Percentiles rank a stretch among this genome's conserved stretches.
These are phyloP conservation scores for Lepidurus arcticus DNA, from an alignment of 1,140 invertebrate species.

Conservation along the genomic window DNA sequence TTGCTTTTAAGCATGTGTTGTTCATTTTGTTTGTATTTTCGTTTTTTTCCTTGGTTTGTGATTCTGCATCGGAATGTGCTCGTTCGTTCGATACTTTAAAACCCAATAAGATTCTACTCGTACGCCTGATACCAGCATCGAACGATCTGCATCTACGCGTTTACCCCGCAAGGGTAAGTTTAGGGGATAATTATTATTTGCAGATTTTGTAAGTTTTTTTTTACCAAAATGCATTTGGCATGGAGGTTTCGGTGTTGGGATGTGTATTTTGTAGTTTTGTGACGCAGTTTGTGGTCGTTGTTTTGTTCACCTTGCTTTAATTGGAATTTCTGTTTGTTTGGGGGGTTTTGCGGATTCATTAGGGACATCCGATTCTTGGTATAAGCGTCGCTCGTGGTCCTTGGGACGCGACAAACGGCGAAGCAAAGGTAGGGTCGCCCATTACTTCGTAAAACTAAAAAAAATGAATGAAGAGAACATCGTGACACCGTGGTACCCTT, in stretches of 20 bases:
- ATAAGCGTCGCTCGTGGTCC: slow-evolving; percentile 39
- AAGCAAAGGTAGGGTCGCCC: slow-evolving; percentile 36
- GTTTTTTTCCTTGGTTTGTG: slow-evolving; percentile 34
- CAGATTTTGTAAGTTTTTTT: too few relatives aligned
- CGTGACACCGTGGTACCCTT: too few relatives aligned
- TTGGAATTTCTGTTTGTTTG: slow-evolving; percentile 35
- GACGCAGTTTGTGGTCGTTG: slow-evolving; percentile 26
- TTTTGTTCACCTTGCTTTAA: slow-evolving; percentile 33
- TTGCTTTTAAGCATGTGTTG: slow-evolving; percentile 14
- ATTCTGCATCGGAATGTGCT: slow-evolving; percentile 27
- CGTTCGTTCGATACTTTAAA: slow-evolving; percentile 26
- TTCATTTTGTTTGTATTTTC: slow-evolving; percentile 32
- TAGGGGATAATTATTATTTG: background rate
- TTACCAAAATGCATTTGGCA: too few relatives aligned
- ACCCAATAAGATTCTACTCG: slow-evolving; percentile 38
- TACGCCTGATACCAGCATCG: slow-evolving; percentile 42
- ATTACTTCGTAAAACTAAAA: background rate
- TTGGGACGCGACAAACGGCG: slow-evolving; percentile 37
- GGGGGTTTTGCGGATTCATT: slow-evolving; percentile 26
- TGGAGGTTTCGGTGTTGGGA: background rate
- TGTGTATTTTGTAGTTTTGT: slow-evolving; percentile 24
- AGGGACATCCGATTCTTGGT: slow-evolving; percentile 34
- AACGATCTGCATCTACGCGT: slow-evolving; percentile 44
- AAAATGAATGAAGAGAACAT: too few relatives aligned
- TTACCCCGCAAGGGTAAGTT: slow-evolving; percentile 42